Evolutionary conservation across 2,888 invertebrate genomes (phyloP), one percentile per base, ranked within the genome.

Genomic region (Agrochola circellaris): DNA sequence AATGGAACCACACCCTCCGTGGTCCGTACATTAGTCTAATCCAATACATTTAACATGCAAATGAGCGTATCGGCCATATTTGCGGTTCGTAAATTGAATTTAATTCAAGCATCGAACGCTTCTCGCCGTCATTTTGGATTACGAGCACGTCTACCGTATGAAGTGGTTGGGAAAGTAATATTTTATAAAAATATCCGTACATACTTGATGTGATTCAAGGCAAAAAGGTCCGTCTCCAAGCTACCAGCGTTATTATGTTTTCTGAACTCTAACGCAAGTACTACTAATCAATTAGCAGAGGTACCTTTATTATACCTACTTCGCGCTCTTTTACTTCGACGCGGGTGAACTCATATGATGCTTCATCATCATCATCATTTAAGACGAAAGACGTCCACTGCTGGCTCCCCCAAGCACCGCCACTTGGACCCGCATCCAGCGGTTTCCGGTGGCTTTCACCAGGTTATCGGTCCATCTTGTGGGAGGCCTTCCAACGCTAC

Each of bases 41-140:
- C 75, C 73, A 80, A 83, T 83, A 85, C 73, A 84, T 77, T 84
- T 77, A 73, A 75, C 51, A 85, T 85, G 85, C 71, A 85, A 83
- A 85, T 83, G 71, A 83, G 83, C 73, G 76, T 85, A 85, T 80
- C 81, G 83, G 61, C 69, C 69, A 77, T 84, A 81, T 84, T 75
- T 75, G 84, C 84, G 72, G 73, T 75, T 66, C 64, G 78, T 75
- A 83, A 81, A 83, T 82, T 85, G 75, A 80, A 85, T 85, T 85
- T 73, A 80, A 77, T 85, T 85, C 66, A 77, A 77, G 66, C 75
- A 76, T 83, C 73, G 75, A 74, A 73, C 64, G 77, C 51, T 75
- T 66, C 54, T 34, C 56, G 68, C 13, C 45, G 34, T 77, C 48
- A 75, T 76, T 85, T 75, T 73, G 68, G 38, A 85, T 83, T 83